A percentile compares a stretch with the other conserved stretches of the same genome.
These are phyloP conservation scores for Paralvinella palmiformis DNA, from an alignment of 1,140 invertebrate species.

Conservation along the genomic window DNA sequence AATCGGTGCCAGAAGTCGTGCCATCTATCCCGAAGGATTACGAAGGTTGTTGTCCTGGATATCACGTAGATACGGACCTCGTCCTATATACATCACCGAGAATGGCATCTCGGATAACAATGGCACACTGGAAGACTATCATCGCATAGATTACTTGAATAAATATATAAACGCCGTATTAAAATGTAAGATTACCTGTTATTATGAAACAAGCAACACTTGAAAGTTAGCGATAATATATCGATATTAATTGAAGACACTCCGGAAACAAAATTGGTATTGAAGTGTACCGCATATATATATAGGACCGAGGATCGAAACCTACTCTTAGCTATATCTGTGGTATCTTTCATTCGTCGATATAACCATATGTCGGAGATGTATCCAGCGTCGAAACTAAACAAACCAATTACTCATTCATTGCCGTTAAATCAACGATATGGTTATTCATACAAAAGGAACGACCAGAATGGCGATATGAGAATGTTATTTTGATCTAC, in stretches of 20 bases:
- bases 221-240: background rate
- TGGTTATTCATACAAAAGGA: too few relatives aligned
- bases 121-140: slow-evolving; percentile 53
- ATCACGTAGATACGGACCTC: slow-evolving; percentile 57
- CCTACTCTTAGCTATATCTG: background rate
- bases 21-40: slow-evolving; percentile 66
- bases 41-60: slow-evolving; percentile 62
- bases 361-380: too few relatives aligned
- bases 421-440: too few relatives aligned
- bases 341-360: background rate
- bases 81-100: slow-evolving; percentile 63
- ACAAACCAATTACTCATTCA: too few relatives aligned
- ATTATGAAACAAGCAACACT: background rate
- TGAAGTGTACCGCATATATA: background rate
- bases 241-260: background rate
- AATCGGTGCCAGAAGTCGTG: too few relatives aligned
- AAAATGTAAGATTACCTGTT: slow-evolving; percentile 38
- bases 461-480: too few relatives aligned
- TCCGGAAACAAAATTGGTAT: background rate
- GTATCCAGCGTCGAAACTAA: too few relatives aligned
- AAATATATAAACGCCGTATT: slow-evolving; percentile 61
- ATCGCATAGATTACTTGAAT: slow-evolving; percentile 54
- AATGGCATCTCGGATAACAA: slow-evolving; percentile 59
- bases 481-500: background rate
- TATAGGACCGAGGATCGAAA: background rate